A percentile compares a stretch with the other conserved stretches of the same genome.
These are phyloP conservation scores for Silurus lanzhouensis DNA, from an alignment of 2,797 vertebrate species.

Conservation along the genomic window DNA sequence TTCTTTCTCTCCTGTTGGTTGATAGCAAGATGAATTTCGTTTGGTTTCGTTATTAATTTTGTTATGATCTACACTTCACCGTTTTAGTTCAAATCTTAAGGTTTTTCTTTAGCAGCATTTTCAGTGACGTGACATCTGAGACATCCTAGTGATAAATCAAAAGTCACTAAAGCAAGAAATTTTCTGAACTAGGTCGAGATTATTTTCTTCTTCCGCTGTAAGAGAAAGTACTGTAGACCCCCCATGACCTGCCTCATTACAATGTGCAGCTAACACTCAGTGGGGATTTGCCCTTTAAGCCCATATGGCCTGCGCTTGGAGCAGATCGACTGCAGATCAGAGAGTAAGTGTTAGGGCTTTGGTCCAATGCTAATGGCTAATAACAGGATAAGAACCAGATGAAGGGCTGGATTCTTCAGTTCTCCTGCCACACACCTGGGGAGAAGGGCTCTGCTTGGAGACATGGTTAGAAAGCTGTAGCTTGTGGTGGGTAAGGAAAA, in stretches of 20 bases:
- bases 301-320: conserved; percentile 47
- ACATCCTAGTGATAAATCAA: not conserved
- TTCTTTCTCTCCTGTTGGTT: conserved; percentile 35
- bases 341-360: conserved; percentile 57
- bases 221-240: conserved; percentile 15
- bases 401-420: conserved; percentile 51
- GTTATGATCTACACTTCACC: not conserved
- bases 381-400: conserved; percentile 56
- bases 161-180: not conserved
- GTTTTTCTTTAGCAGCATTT: not conserved
- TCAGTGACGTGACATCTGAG: not conserved
- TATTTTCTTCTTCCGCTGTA: not conserved
- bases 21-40: conserved; percentile 27
- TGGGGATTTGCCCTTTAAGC: conserved; percentile 49
- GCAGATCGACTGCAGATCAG: conserved; percentile 52
- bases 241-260: conserved; percentile 26
- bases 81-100: not conserved
- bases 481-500: conserved; percentile 12
- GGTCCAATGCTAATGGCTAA: conserved; percentile 54
- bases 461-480: conserved; percentile 30
- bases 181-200: not conserved
- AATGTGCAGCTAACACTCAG: conserved; percentile 23
- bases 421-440: conserved; percentile 50
- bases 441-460: conserved; percentile 55
- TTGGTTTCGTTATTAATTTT: not conserved